Evolutionary conservation across 2,888 invertebrate genomes (phyloP).

Genomic region (Aphodius sticticus): DNA sequence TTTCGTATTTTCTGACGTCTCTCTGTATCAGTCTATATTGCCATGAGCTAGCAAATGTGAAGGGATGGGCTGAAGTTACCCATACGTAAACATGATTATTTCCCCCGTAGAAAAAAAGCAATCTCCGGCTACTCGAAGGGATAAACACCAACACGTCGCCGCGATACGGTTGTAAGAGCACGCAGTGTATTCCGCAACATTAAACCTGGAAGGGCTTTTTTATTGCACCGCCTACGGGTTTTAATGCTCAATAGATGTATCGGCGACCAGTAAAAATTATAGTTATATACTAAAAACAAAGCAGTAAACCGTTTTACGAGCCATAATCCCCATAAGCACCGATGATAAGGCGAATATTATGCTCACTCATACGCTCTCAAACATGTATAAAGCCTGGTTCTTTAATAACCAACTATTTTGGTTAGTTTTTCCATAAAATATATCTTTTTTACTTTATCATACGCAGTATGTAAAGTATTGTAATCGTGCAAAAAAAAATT

Average conservation of each 20-base stretch:
- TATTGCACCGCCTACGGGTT: neutral
- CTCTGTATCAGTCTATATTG: neutral
- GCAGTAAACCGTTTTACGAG: constrained; percentile 33
- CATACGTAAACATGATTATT: constrained; percentile 4
- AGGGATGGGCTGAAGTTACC: neutral
- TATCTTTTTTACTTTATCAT: too few relatives aligned
- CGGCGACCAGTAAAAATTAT: constrained; percentile 18
- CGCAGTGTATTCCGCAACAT: neutral
- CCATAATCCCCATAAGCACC: constrained; percentile 14
- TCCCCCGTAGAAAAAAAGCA: neutral
- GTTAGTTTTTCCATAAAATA: too few relatives aligned
- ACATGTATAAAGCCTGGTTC: neutral
- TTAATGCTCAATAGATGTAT: constrained; percentile 15
- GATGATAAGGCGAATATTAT: neutral
- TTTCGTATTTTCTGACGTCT: neutral
- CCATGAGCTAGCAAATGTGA: neutral
- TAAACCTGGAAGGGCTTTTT: neutral
- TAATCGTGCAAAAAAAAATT: too few relatives aligned
- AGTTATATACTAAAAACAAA: constrained; percentile 31
- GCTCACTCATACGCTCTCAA: neutral
- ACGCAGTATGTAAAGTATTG: too few relatives aligned
- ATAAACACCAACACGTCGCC: neutral
- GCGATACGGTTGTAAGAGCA: neutral
- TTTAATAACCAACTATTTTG: neutral
- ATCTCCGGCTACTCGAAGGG: constrained; percentile 4